These are phyloP conservation scores for Spinibarbus caldwelli DNA, from an alignment of 2,797 vertebrate species.

Conservation along the genomic window DNA sequence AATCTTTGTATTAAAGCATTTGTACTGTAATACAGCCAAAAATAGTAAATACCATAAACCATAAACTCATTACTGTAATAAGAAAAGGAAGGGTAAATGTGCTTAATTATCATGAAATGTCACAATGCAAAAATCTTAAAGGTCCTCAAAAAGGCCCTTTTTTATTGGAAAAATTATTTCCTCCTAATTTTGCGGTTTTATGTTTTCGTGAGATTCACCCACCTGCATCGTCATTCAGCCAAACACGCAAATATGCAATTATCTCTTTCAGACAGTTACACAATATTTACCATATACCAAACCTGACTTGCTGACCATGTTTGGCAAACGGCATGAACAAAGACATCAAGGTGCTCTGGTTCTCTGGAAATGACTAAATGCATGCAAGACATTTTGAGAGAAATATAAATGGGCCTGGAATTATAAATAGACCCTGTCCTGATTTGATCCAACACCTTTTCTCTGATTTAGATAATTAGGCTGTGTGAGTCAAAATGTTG, in stretches of 20 bases:
- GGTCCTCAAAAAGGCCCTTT: not conserved
- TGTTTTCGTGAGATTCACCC: not conserved
- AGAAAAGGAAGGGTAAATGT: not conserved
- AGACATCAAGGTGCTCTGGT: not conserved
- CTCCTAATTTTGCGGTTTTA: not conserved
- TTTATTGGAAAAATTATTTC: not conserved
- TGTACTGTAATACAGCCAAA: not conserved
- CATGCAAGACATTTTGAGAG: not conserved
- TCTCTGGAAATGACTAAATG: constrained; percentile 1
- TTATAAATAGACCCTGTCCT: constrained; percentile 77
- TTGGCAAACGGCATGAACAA: constrained; percentile 12
- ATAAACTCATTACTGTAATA: not conserved
- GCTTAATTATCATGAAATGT: not conserved
- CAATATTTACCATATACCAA: constrained; percentile 23
- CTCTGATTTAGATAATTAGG: constrained; percentile 72
- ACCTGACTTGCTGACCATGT: constrained; percentile 15
- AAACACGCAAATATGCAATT: not conserved
- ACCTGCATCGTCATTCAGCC: not conserved
- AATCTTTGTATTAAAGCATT: not conserved
- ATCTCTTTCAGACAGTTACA: constrained; percentile 22
- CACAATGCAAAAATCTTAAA: not conserved
- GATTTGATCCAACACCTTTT: constrained; percentile 65
- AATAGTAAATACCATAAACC: not conserved
- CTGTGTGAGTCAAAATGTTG: constrained; percentile 76
- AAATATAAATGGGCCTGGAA: constrained; percentile 66